phyloP scores from a whole-genome alignment of 2,888 invertebrate genomes.

The Globia sparganii region DNA sequence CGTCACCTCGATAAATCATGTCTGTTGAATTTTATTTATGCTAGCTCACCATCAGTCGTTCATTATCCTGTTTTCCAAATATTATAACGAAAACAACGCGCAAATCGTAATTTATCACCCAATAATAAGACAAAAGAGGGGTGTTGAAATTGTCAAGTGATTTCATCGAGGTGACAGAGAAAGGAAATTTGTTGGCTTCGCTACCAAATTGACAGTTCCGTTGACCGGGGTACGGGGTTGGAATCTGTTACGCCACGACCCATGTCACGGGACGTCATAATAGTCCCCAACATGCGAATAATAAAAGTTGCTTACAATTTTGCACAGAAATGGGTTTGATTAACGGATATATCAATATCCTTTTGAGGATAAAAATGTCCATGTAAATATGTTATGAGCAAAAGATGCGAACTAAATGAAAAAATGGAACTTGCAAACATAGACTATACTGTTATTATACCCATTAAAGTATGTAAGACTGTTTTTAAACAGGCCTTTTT shows the following conservation, averaged over 20 bases:
- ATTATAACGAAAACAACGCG: slow-evolving; percentile 53
- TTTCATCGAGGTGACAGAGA: slow-evolving; percentile 78
- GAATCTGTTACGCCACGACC: slow-evolving; percentile 84
- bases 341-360: slow-evolving; percentile 76
- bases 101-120: slow-evolving; percentile 72
- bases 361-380: slow-evolving; percentile 57
- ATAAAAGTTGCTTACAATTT: slow-evolving; percentile 79
- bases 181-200: slow-evolving; percentile 80
- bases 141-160: slow-evolving; percentile 76
- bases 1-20: slow-evolving; percentile 34
- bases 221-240: slow-evolving; percentile 77
- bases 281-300: slow-evolving; percentile 80
- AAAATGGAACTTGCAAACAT: slow-evolving; percentile 3
- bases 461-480: not conserved
- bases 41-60: slow-evolving; percentile 37
- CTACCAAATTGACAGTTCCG: slow-evolving; percentile 86
- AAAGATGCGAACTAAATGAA: slow-evolving; percentile 19
- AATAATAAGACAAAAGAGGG: slow-evolving; percentile 71
- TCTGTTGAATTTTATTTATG: slow-evolving; percentile 41
- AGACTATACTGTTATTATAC: not conserved
- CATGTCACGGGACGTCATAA: slow-evolving; percentile 84
- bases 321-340: slow-evolving; percentile 73
- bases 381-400: slow-evolving; percentile 43
- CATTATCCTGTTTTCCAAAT: slow-evolving; percentile 51
- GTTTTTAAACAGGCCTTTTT: not conserved